Conservation (phyloP, 2,113 vertebrate genomes). For the Pardalotus punctatus region DNA sequence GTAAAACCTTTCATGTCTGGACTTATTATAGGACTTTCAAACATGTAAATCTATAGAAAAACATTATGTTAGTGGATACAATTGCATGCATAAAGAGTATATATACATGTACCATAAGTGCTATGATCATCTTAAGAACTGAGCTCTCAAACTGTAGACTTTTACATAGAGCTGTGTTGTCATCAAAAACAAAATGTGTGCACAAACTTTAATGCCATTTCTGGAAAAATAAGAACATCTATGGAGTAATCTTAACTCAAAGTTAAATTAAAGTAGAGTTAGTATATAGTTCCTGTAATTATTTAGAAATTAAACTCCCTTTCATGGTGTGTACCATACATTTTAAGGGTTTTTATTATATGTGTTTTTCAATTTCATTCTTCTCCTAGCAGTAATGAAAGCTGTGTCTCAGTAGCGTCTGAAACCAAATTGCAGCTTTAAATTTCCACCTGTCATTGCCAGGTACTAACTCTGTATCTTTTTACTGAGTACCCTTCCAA, state of each 20-base stretch:
- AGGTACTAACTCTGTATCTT: conserved; percentile 73
- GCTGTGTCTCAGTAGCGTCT: conserved; percentile 44
- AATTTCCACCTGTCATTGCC: conserved; percentile 74
- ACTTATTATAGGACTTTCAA: background rate
- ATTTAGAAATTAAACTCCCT: background rate
- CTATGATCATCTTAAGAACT: background rate
- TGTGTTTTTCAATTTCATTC: conserved; percentile 20
- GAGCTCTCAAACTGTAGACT: background rate
- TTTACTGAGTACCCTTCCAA: conserved; percentile 70
- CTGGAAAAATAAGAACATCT: background rate
- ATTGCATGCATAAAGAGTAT: background rate
- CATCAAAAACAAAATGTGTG: background rate
- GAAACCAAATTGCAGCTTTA: conserved; percentile 69
- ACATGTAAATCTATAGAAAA: background rate
- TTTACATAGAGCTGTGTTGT: background rate
- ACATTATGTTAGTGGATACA: background rate
- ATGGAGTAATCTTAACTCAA: background rate
- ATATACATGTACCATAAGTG: background rate
- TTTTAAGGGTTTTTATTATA: background rate
- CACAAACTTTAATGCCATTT: background rate
- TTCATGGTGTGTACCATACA: background rate
- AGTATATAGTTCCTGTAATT: background rate
- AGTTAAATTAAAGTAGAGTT: background rate
- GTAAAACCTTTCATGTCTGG: background rate
- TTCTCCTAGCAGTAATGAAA: conserved; percentile 54